A percentile compares a stretch with the other conserved stretches of the same genome.
phyloP scores from a whole-genome alignment of 1,140 invertebrate species.

The Heliconius hewitsoni region DNA sequence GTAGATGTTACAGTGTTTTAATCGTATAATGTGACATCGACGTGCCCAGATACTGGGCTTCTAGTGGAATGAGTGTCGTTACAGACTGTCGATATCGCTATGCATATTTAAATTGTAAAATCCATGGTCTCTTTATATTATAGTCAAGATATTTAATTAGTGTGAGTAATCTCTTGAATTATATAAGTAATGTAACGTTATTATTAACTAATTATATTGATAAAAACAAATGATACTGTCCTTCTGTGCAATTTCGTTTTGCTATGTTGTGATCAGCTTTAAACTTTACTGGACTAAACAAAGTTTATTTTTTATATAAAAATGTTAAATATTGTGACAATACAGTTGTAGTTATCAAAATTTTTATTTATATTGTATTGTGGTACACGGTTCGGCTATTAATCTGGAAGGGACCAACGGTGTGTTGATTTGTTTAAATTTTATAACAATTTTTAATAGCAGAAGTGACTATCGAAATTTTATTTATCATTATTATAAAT shows the following conservation, averaged over 20 bases:
- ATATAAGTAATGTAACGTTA: conserved; percentile 74
- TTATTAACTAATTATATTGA: conserved; percentile 58
- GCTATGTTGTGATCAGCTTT: conserved; percentile 80
- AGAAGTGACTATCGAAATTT: conserved; percentile 45
- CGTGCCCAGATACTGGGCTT: conserved; percentile 74
- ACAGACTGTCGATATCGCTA: conserved; percentile 81
- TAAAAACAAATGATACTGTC: conserved; percentile 69
- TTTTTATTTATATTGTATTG: conserved; percentile 57
- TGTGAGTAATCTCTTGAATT: conserved; percentile 74
- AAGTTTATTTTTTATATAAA: conserved; percentile 77
- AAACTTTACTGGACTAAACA: conserved; percentile 72
- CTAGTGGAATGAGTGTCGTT: conserved; percentile 79
- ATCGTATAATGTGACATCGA: conserved; percentile 51
- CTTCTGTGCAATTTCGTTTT: conserved; percentile 78
- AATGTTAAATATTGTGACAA: conserved; percentile 77
- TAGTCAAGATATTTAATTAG: conserved; percentile 80
- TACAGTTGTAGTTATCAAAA: conserved; percentile 76
- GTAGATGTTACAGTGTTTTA: conserved; percentile 80
- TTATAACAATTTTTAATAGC: conserved; percentile 52
- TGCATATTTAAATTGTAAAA: conserved; percentile 78
- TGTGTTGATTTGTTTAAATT: conserved; percentile 55
- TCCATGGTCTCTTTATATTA: conserved; percentile 76
- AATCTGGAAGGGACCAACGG: conserved; percentile 78
- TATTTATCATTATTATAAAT: conserved; percentile 53
- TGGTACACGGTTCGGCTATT: conserved; percentile 68